Evolutionary conservation across 2,888 invertebrate genomes (phyloP).

Genomic region (Netelia inedita): DNA sequence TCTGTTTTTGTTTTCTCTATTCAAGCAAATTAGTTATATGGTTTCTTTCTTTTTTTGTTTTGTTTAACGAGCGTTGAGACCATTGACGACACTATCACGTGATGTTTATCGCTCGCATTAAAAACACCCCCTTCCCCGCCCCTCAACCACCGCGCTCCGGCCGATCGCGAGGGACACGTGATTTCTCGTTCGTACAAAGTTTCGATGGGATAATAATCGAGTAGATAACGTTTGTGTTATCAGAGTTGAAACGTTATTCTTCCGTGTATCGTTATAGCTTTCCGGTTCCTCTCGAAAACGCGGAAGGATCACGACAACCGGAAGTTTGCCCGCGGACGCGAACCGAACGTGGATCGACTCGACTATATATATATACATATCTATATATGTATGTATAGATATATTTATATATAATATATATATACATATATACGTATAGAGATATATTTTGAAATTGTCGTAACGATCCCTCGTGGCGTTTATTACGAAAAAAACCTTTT

Average conservation of each 20-base stretch:
- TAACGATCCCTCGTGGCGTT: not conserved
- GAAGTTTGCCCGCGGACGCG: conserved; percentile 18
- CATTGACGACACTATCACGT: conserved; percentile 19
- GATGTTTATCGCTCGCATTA: not conserved
- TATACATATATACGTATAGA: not conserved
- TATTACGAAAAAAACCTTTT: not conserved
- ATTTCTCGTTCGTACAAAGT: conserved; percentile 23
- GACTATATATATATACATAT: conserved; percentile 1
- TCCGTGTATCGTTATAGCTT: conserved; percentile 19
- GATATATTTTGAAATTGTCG: not conserved
- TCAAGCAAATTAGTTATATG: not conserved
- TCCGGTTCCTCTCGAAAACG: conserved; percentile 29
- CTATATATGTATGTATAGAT: not conserved
- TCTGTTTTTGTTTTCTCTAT: conserved; percentile 6
- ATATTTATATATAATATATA: conserved; percentile 1
- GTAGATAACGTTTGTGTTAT: conserved; percentile 19
- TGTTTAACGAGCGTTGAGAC: not conserved
- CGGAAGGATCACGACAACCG: conserved; percentile 40
- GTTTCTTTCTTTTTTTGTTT: not conserved
- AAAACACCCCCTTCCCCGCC: not conserved
- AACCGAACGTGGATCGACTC: conserved; percentile 46
- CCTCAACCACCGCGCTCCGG: conserved; percentile 2
- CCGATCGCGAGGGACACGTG: conserved; percentile 20
- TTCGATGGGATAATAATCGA: conserved; percentile 40
- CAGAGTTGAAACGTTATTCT: conserved; percentile 32